A percentile compares a stretch with the other conserved stretches of the same genome.
Conservation (phyloP, 2,888 invertebrate species). For the Philhelius pedissequus region DNA sequence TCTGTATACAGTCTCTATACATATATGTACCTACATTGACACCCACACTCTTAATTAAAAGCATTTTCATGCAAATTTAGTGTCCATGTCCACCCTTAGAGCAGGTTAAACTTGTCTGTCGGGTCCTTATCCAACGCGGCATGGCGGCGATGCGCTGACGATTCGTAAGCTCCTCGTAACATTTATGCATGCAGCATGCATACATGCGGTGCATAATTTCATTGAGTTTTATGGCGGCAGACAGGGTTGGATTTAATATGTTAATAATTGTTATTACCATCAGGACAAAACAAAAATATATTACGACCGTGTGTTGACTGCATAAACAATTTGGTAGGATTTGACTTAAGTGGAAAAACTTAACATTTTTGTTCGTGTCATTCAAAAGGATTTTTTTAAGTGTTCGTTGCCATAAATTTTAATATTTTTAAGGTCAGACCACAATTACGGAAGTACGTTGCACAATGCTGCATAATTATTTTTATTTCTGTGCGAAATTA, state of each 20-base stretch:
- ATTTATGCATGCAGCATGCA: constrained; percentile 15
- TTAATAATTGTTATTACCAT: neutral
- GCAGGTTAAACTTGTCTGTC: constrained; percentile 2
- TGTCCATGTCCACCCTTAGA: constrained; percentile 28
- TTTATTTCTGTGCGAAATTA: too few species aligned
- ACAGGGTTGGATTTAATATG: constrained; percentile 2
- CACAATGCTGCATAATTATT: too few species aligned
- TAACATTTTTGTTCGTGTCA: too few species aligned
- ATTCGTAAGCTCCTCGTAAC: neutral
- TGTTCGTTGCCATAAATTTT: too few species aligned
- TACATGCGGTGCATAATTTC: constrained; percentile 42
- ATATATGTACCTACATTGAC: neutral
- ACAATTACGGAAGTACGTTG: too few species aligned
- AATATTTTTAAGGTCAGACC: too few species aligned
- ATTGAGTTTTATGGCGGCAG: constrained; percentile 20
- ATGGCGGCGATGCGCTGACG: neutral
- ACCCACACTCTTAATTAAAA: constrained; percentile 26
- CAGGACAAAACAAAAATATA: too few species aligned
- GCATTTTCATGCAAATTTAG: constrained; percentile 36
- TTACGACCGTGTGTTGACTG: too few species aligned
- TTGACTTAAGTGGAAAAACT: too few species aligned
- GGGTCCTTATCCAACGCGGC: neutral
- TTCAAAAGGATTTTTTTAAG: too few species aligned
- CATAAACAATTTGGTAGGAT: too few species aligned
- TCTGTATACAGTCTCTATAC: neutral